Evolutionary conservation across 2,888 invertebrate genomes (phyloP), one percentile per base, ranked within the genome.

Genomic region (Thelaira solivaga): DNA sequence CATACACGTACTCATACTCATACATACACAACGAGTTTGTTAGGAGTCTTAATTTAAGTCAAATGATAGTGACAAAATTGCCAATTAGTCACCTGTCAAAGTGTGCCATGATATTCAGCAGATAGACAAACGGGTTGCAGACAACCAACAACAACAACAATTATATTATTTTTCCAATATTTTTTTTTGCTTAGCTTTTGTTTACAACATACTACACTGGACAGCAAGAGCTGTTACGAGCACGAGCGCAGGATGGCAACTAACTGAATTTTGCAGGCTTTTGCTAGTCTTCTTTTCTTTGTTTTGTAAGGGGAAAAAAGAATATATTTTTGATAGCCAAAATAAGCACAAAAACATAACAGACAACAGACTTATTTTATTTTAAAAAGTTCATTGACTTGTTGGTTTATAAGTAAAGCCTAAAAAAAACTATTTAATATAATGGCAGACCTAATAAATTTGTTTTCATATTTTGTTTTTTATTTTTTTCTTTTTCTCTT

Each of bases 31-130:
- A n/a, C n/a, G n/a, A n/a, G n/a, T n/a, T n/a, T 61, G n/a, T 49
- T 41, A 22, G n/a, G 64, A 34, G 53, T 55, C 72, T 64, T 68
- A 59, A 59, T 69, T 64, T 41, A 47, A 74, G 69, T 71, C 74
- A 74, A 74, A 69, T 74, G 74, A 78, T 71, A 71, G 78, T 65
- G 78, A 61, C 69, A 78, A 78, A 74, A 78, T 78, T 78, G 65
- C 74, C 78, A 78, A 78, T 78, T 74, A 78, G 78, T 78, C 74
- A 78, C 74, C 74, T 78, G 78, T 78, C 78, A 78, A 61, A 78
- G 69, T 61, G 74, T 78, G 78, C 69, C 64, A 69, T 59, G 47
- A 34, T 65, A 64, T 55, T 16, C 34, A 26, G 39, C 22, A 65
- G 51, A 65, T 47, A 64, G 57, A 16, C 49, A 20, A 49, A 64